These are phyloP conservation scores for Drosophila atripex DNA, from an alignment of 2,888 invertebrate species.

Conservation along the genomic window DNA sequence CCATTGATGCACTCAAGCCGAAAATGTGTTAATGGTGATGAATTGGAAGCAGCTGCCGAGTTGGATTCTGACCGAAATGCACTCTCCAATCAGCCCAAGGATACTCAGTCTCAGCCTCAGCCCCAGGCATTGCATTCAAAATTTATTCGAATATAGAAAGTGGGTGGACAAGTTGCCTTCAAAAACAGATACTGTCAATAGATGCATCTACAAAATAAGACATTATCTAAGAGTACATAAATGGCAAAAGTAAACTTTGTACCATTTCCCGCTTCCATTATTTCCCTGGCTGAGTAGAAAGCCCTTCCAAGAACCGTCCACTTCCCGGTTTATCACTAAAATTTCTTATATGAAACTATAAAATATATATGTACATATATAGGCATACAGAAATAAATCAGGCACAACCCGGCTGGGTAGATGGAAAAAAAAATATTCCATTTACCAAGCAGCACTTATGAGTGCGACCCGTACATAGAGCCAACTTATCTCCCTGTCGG, in stretches of 20 bases:
- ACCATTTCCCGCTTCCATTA: too few species aligned
- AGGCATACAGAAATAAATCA: background rate
- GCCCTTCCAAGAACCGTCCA: background rate
- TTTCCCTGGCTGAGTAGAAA: background rate
- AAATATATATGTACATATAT: background rate
- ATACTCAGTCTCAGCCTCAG: slow-evolving; percentile 28
- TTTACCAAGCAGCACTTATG: slow-evolving; percentile 27
- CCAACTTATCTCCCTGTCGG: slow-evolving; percentile 65
- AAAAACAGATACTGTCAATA: background rate
- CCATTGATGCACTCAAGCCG: slow-evolving; percentile 69
- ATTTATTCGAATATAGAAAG: slow-evolving; percentile 7
- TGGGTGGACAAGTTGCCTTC: slow-evolving; percentile 17
- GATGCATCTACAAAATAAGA: background rate
- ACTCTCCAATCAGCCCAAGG: slow-evolving; percentile 62
- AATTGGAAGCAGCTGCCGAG: slow-evolving; percentile 63
- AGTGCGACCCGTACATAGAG: slow-evolving; percentile 25
- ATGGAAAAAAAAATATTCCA: slow-evolving; percentile 22
- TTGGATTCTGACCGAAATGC: slow-evolving; percentile 20
- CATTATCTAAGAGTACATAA: slow-evolving; percentile 17
- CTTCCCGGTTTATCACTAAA: slow-evolving; percentile 29
- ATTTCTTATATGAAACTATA: slow-evolving; percentile 19
- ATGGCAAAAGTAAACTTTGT: background rate
- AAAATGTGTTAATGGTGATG: slow-evolving; percentile 77
- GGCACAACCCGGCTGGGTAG: background rate
- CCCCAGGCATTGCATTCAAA: slow-evolving; percentile 3